Base-by-base conservation (phyloP, 1,140 invertebrate species). In the Dreissena rostriformis region DNA sequence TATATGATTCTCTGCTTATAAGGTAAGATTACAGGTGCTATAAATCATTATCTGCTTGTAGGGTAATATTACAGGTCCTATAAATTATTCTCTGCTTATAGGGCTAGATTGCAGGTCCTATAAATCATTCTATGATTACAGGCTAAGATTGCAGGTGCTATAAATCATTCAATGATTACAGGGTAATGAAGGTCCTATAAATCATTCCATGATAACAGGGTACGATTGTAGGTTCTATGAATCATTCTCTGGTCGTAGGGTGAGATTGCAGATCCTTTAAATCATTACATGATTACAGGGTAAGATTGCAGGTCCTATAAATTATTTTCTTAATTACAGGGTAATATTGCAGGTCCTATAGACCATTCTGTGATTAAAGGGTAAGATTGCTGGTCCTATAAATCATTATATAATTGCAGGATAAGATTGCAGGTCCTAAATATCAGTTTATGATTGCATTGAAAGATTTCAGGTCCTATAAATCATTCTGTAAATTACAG, bases 221-320 rank as follows among this genome's bases (percentile, higher is more conserved):
- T 10, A 92, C 90, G 81, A n/a, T 39, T 39, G 39, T 5, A 39
- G 39, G 39, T 8, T 39, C 4, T 39, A 39, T 39, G 8, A 39
- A 39, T 39, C 39, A 39, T 39, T 39, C 39, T 39, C 39, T 39
- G 67, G 53, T 78, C 88, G n/a, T 68, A 92, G 92, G 92, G 89
- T 10, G 91, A 90, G 81, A n/a, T 39, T 39, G 39, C 2, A 39
- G 39, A 8, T 8, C 8, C 4, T 39, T 5, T 39, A 39, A 39
- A 39, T 39, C 39, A 39, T 39, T 39, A 2, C 8, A 2, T 39
- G 67, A 55, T 78, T 88, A 24, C 72, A 92, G 92, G 92, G 89
- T 10, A 92, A 90, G 81, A n/a, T 39, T 39, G 39, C 2, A 39
- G 39, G 39, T 8, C 8, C 4, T 39, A 39, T 39, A 39, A 39